A percentile compares a stretch with the other conserved stretches of the same genome.
Conservation (phyloP, 2,797 vertebrate genomes). For the Botia kubotai region DNA sequence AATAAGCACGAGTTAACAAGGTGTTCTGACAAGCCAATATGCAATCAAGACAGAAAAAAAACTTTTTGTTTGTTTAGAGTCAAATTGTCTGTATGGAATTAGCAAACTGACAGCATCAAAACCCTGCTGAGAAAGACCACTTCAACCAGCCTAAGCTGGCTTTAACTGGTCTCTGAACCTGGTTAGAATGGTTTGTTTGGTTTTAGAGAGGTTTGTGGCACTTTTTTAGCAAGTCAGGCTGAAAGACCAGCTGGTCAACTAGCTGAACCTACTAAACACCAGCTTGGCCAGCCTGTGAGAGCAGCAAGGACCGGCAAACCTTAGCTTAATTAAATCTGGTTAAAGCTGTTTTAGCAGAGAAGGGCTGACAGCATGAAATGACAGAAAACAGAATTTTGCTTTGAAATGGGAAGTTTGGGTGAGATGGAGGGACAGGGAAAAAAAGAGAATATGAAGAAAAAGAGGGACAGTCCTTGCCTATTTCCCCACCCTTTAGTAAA, state of each 20-base stretch:
- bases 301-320: neutral
- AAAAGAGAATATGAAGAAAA: conserved; percentile 23
- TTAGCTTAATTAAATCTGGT: neutral
- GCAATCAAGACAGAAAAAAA: neutral
- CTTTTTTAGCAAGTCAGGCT: too few relatives aligned
- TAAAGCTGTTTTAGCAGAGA: neutral
- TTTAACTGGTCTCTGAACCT: neutral
- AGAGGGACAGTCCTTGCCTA: neutral
- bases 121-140: neutral
- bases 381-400: conserved; percentile 44
- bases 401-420: conserved; percentile 41
- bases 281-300: neutral
- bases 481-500: conserved; percentile 29
- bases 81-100: neutral
- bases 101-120: conserved; percentile 1
- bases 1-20: conserved; percentile 7
- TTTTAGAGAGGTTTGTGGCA: neutral
- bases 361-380: conserved; percentile 24
- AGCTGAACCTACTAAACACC: neutral
- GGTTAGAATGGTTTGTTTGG: too few relatives aligned
- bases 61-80: neutral
- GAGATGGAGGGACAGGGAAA: neutral
- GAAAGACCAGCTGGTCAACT: neutral
- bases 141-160: neutral
- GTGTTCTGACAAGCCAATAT: conserved; percentile 5